phyloP scores from a whole-genome alignment of 2,888 invertebrate genomes.

The Drosophila mimica region DNA sequence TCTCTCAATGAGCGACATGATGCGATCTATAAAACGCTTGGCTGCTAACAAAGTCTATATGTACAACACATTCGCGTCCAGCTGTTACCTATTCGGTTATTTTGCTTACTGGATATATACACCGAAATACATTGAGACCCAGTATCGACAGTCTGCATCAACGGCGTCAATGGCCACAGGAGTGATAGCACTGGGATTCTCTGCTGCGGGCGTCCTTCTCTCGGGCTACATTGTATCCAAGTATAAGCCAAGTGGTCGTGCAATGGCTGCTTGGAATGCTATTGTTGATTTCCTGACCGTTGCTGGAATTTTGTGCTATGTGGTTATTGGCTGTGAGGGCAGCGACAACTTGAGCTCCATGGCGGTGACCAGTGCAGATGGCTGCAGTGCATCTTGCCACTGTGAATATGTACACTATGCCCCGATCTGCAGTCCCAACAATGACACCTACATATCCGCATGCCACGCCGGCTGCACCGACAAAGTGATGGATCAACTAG shows the following conservation, averaged over 20 bases:
- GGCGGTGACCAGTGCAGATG: slow-evolving; percentile 37
- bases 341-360: slow-evolving; percentile 84
- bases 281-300: slow-evolving; percentile 88
- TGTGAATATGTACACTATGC: slow-evolving; percentile 90
- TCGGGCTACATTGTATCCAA: slow-evolving; percentile 88
- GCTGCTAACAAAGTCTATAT: slow-evolving; percentile 88
- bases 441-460: slow-evolving; percentile 89
- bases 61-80: slow-evolving; percentile 89
- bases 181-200: slow-evolving; percentile 88
- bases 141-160: slow-evolving; percentile 91
- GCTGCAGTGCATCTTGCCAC: slow-evolving; percentile 88
- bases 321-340: slow-evolving; percentile 88
- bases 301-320: slow-evolving; percentile 88
- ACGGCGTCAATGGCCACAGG: slow-evolving; percentile 89
- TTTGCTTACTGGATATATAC: slow-evolving; percentile 92
- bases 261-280: slow-evolving; percentile 89
- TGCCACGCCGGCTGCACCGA: slow-evolving; percentile 90
- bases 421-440: slow-evolving; percentile 89
- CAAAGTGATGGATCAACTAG: slow-evolving; percentile 40
- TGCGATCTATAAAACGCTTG: slow-evolving; percentile 87
- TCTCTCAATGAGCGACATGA: slow-evolving; percentile 86
- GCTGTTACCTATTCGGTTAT: slow-evolving; percentile 89
- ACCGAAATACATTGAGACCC: slow-evolving; percentile 93
- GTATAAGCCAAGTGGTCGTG: slow-evolving; percentile 88
- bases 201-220: slow-evolving; percentile 88